Evolutionary conservation across 2,113 vertebrate genomes (phyloP).

Genomic region (Panthera leo): DNA sequence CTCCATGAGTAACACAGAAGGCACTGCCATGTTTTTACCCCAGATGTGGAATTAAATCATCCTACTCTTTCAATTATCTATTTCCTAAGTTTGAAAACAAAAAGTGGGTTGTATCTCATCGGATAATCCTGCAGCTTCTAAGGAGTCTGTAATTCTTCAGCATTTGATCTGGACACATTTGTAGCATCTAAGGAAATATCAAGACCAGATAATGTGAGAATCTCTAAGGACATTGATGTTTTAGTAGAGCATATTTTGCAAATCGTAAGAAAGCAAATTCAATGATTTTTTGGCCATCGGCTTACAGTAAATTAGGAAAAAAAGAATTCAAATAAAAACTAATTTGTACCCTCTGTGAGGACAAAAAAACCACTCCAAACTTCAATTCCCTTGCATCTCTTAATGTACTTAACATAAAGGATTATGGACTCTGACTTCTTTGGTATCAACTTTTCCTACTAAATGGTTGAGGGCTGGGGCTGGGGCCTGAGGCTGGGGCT

Average conservation of each 20-base stretch:
- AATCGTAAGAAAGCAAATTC: neutral
- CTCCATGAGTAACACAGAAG: conserved; percentile 50
- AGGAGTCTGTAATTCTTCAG: neutral
- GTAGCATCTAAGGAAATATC: neutral
- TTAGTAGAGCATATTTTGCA: conserved; percentile 44
- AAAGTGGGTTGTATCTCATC: neutral
- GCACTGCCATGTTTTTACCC: conserved; percentile 6
- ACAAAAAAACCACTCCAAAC: neutral
- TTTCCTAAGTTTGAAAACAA: conserved; percentile 41
- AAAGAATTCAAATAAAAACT: neutral
- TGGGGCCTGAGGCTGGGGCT: neutral
- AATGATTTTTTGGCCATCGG: neutral
- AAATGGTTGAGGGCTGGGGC: neutral
- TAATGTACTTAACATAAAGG: neutral
- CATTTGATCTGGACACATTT: neutral
- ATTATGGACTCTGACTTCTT: neutral
- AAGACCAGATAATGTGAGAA: neutral
- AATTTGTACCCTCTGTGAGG: neutral
- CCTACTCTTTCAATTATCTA: neutral
- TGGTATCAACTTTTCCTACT: neutral
- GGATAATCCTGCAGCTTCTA: neutral
- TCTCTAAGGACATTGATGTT: neutral
- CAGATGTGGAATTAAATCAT: conserved; percentile 52
- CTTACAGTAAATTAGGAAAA: neutral
- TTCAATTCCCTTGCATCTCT: neutral